Evolutionary conservation across 2,113 vertebrate species (phyloP), one percentile per base, ranked within the genome.

Genomic region (Phoxinus phoxinus): DNA sequence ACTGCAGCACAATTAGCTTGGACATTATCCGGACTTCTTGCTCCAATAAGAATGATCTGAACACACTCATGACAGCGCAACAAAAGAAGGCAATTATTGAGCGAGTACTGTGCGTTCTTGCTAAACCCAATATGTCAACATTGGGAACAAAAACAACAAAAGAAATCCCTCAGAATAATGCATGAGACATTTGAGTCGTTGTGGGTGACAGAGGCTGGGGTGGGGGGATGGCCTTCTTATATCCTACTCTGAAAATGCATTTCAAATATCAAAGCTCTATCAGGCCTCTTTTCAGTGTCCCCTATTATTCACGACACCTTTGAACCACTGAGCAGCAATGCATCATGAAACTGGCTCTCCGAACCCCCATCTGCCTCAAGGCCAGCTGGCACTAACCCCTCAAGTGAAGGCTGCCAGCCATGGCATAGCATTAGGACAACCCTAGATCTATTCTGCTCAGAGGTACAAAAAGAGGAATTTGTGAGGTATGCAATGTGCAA

Each of bases 231-330:
- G 90, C 89, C 86, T 87, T 88, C 87, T 89, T 91, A 93, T 93
- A 93, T 93, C 88, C 85, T 90, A 86, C 90, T 85, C 89, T 89
- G 93, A 93, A 92, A 92, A 93, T 93, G 91, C 88, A 92, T 94
- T 93, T 93, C 91, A 94, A 85, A 83, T 90, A 92, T 89, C 87
- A 93, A 93, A 90, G 91, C 92, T 90, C 87, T 85, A 88, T 76
- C 91, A 89, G 90, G 87, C 92, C 91, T 81, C 88, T 92, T 93
- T 91, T 89, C 91, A 90, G 88, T 87, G 56, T 78, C 65, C 61
- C 90, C 92, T 90, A 93, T 94, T 95, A 93, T 94, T 92, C 89
- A 90, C 87, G 83, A 93, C 93, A 95, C 93, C 93, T 94, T 94
- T 95, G 94, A 94, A 93, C 91, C 90, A 93, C 93, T 93, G 92